These are phyloP conservation scores for Quiscalus mexicanus DNA, from an alignment of 2,113 vertebrate genomes.

Conservation along the genomic window DNA sequence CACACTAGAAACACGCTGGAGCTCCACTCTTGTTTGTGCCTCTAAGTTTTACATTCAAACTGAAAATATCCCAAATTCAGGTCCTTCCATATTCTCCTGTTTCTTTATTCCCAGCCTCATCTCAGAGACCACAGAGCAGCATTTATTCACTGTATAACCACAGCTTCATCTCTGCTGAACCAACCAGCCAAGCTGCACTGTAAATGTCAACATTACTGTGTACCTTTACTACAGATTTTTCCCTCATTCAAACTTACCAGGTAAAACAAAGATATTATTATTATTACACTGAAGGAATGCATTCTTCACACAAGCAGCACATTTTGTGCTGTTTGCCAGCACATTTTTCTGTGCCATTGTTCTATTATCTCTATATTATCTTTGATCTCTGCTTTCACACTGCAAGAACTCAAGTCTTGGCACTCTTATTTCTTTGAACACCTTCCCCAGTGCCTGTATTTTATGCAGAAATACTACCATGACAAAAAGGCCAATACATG, in stretches of 20 bases:
- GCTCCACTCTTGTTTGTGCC: not conserved
- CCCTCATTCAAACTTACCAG: not conserved
- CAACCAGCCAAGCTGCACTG: not conserved
- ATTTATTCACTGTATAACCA: not conserved
- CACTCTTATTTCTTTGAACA: not conserved
- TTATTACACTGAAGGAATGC: accelerated
- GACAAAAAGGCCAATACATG: not conserved
- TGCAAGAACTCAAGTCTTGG: not conserved
- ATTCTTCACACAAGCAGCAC: not conserved
- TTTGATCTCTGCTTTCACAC: not conserved
- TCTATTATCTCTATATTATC: not conserved
- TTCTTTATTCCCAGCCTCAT: not conserved
- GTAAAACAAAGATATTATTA: not conserved
- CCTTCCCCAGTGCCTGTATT: not conserved
- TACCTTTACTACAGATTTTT: not conserved
- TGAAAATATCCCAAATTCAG: not conserved
- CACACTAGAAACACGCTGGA: accelerated
- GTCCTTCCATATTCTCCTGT: not conserved
- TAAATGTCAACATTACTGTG: not conserved
- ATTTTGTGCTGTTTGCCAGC: not conserved
- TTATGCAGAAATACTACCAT: not conserved
- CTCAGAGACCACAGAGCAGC: not conserved
- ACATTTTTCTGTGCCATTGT: not conserved
- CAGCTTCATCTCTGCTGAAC: not conserved
- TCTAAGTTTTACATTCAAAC: not conserved